phyloP scores from a whole-genome alignment of 2,888 invertebrate genomes.

The Drosophila helvetica region DNA sequence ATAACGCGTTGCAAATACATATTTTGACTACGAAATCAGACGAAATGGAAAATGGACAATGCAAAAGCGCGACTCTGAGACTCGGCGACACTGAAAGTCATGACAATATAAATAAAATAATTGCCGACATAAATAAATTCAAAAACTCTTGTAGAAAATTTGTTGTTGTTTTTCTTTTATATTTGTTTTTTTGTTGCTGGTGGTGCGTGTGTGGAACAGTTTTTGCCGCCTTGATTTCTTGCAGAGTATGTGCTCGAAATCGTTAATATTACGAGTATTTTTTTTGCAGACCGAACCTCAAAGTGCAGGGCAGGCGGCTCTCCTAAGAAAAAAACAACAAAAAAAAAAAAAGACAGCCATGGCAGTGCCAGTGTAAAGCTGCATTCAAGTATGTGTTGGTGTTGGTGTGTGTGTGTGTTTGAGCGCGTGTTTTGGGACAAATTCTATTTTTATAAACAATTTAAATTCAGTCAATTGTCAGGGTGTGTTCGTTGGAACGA shows the following conservation, averaged over 20 bases:
- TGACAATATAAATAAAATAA: slow-evolving; percentile 83
- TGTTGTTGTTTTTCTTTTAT: slow-evolving; percentile 1
- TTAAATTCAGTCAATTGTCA: slow-evolving; percentile 76
- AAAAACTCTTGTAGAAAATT: slow-evolving; percentile 58
- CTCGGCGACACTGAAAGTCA: slow-evolving; percentile 41
- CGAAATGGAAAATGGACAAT: slow-evolving; percentile 26
- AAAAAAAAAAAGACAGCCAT: slow-evolving; percentile 76
- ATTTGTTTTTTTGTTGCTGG: slow-evolving; percentile 3
- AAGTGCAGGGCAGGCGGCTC: slow-evolving; percentile 58
- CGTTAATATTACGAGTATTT: slow-evolving; percentile 10
- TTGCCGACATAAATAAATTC: slow-evolving; percentile 82
- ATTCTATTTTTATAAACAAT: slow-evolving; percentile 79
- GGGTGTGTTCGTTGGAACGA: slow-evolving; percentile 65
- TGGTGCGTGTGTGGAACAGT: slow-evolving; percentile 65
- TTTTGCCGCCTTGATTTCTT: slow-evolving; percentile 52
- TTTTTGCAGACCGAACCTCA: slow-evolving; percentile 36
- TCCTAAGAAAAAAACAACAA: slow-evolving; percentile 49
- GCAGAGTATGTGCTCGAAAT: slow-evolving; percentile 23
- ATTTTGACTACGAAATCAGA: slow-evolving; percentile 81
- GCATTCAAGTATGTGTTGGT: slow-evolving; percentile 48
- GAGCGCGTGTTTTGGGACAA: slow-evolving; percentile 77
- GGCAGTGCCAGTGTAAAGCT: slow-evolving; percentile 46
- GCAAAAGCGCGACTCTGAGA: slow-evolving; percentile 42
- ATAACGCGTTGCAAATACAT: slow-evolving; percentile 70
- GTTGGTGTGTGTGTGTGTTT: slow-evolving; percentile 8